Conservation (phyloP, 1,140 invertebrate species). For the Penaeus japonicus region DNA sequence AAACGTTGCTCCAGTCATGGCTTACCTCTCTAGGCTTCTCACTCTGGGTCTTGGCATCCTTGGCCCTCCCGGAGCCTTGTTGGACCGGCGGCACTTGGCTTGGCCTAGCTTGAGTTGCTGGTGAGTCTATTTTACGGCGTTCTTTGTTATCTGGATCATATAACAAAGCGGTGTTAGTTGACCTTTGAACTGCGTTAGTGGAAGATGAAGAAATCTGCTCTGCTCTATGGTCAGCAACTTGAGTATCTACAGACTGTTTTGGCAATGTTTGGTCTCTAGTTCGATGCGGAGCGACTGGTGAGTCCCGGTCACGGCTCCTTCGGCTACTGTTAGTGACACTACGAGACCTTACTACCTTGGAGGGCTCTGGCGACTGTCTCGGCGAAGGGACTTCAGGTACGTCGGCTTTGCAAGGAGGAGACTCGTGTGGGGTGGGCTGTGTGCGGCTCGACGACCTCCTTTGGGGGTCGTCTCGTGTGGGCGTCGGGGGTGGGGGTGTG, state of each 20-base stretch:
- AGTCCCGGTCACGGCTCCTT: not conserved
- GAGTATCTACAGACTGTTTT: not conserved
- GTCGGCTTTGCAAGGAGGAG: not conserved
- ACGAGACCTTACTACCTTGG: not conserved
- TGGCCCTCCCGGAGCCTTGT: not conserved
- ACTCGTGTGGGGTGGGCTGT: too few species aligned
- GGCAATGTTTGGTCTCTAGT: not conserved
- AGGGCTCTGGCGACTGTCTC: not conserved
- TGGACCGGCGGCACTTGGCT: not conserved
- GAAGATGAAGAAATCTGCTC: not conserved
- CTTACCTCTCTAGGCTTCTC: slow-evolving; percentile 42
- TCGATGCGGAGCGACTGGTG: not conserved
- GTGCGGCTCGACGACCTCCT: too few species aligned
- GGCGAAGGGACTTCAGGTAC: not conserved
- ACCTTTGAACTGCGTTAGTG: not conserved
- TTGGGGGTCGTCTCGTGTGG: too few species aligned
- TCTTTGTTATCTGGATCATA: slow-evolving; percentile 40
- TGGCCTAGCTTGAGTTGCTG: not conserved
- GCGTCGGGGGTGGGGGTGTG: too few species aligned
- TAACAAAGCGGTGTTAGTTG: slow-evolving; percentile 43
- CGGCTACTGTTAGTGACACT: slow-evolving; percentile 13
- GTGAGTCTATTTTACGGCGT: slow-evolving; percentile 19
- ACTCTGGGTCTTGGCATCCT: not conserved
- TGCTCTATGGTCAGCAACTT: slow-evolving; percentile 18
- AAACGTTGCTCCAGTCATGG: not conserved